Evolutionary conservation across 2,113 vertebrate species (phyloP), one percentile per base, ranked within the genome.

Genomic region (Nyctibius bracteatus): DNA sequence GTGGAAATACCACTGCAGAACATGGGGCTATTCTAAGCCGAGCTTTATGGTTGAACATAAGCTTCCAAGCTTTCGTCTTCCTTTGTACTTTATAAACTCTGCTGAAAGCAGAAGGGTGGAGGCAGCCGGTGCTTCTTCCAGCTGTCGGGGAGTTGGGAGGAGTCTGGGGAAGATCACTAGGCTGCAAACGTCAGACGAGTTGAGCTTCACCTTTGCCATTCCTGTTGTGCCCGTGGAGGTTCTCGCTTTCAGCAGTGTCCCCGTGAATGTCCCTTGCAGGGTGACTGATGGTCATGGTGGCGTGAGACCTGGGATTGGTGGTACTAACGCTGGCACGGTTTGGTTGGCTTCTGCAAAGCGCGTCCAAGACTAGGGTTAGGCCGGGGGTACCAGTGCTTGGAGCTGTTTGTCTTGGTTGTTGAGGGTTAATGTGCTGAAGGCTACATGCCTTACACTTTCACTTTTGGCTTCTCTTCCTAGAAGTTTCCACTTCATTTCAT

Each of bases 401-500:
- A 14, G 13, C 12, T n/a, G 19, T 81, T 33, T 13, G 3, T 43
- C 41, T 46, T 49, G 89, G 63, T 24, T 41, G 41, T 9, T 33
- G 86, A 88, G 92, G 91, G 91, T 97, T 94, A 92, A 87, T 20
- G 35, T 41, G 44, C 57, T 14, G 63, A 86, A 57, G 86, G 61
- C 84, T 79, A 5, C 57, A 62, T 93, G 96, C 92, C 91, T 88
- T 44, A 37, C 16, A 46, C 70, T 46, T 95, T 74, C 81, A 47
- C 79, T 92, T 79, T 43, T 96, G 95, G 90, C 91, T 92, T 94
- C 90, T 82, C 87, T 82, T 94, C 81, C 74, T 62, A 20, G 91
- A 94, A 81, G 79, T 96, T 96, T 97, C 90, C 92, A 92, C 84
- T 96, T 89, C n/a, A 28, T 96, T 96, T 95, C 88, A 39, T 95